Evolutionary conservation across 2,888 invertebrate genomes (phyloP).

Genomic region (Oscheius myriophilus): DNA sequence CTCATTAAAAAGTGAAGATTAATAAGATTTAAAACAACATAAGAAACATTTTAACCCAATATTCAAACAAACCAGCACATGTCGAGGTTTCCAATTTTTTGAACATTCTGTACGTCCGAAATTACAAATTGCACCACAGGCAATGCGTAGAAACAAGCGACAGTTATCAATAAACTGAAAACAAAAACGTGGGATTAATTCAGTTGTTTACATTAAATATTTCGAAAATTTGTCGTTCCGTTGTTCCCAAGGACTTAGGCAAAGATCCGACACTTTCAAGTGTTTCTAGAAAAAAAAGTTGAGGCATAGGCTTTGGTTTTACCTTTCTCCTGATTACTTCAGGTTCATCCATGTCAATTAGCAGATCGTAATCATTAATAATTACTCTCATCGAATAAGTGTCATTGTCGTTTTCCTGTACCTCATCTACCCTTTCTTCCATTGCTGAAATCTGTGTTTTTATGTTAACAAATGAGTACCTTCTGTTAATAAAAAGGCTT

Average conservation of each 20-base stretch:
- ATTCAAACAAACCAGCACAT: conserved; percentile 82
- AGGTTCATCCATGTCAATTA: conserved; percentile 77
- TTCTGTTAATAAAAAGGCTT: neutral
- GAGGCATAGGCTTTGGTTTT: conserved; percentile 3
- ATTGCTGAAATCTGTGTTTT: neutral
- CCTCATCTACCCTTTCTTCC: neutral
- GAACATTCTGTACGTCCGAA: conserved; percentile 80
- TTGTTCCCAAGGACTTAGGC: conserved; percentile 78
- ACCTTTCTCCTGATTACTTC: conserved; percentile 75
- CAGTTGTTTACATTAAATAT: conserved; percentile 83
- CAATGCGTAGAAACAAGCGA: conserved; percentile 85
- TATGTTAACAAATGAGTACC: neutral
- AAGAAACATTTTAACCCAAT: too few relatives aligned
- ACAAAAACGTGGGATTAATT: too few relatives aligned
- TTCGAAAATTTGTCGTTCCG: conserved; percentile 78
- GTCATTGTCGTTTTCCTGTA: conserved; percentile 50
- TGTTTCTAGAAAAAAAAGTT: conserved; percentile 71
- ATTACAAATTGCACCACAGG: conserved; percentile 86
- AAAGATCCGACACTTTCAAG: conserved; percentile 78
- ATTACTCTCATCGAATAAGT: conserved; percentile 66
- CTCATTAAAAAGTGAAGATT: too few relatives aligned
- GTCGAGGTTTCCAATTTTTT: conserved; percentile 85
- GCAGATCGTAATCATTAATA: conserved; percentile 73
- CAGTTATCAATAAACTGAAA: conserved; percentile 76
- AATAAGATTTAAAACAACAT: too few relatives aligned